phyloP scores from a whole-genome alignment of 2,797 vertebrate genomes.

The Yasuhikotakia modesta region DNA sequence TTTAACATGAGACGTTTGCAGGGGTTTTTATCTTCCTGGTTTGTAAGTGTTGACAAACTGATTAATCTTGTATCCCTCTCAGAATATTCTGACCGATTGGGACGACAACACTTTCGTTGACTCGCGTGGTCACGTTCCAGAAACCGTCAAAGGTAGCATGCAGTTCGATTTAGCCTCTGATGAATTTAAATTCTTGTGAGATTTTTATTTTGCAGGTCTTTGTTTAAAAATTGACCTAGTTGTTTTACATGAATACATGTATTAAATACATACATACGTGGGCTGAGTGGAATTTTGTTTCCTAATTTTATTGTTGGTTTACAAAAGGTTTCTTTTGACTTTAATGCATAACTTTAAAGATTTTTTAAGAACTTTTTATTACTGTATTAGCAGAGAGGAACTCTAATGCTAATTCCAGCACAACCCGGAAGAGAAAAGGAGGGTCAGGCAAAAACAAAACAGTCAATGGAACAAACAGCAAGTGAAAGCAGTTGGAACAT shows the following conservation, averaged over 20 bases:
- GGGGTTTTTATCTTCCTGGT: not conserved
- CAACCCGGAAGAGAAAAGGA: slow-evolving; percentile 67
- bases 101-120: slow-evolving; percentile 57
- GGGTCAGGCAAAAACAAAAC: slow-evolving; percentile 57
- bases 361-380: too few relatives aligned
- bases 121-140: slow-evolving; percentile 45
- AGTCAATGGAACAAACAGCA: slow-evolving; percentile 60
- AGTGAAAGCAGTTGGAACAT: not conserved
- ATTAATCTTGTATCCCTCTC: slow-evolving; percentile 43
- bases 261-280: not conserved
- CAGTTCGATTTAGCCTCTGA: not conserved
- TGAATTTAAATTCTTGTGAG: not conserved
- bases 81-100: slow-evolving; percentile 59
- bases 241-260: not conserved
- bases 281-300: not conserved
- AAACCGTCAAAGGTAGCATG: slow-evolving; percentile 59
- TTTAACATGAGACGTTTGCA: not conserved
- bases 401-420: slow-evolving; percentile 42
- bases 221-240: not conserved
- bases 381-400: slow-evolving; percentile 59
- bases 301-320: not conserved
- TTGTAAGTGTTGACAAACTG: not conserved
- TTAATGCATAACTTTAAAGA: not conserved
- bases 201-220: not conserved
- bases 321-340: not conserved